A percentile compares a stretch with the other conserved stretches of the same genome.
phyloP scores from a whole-genome alignment of 2,888 invertebrate species.

The Altica lythri region DNA sequence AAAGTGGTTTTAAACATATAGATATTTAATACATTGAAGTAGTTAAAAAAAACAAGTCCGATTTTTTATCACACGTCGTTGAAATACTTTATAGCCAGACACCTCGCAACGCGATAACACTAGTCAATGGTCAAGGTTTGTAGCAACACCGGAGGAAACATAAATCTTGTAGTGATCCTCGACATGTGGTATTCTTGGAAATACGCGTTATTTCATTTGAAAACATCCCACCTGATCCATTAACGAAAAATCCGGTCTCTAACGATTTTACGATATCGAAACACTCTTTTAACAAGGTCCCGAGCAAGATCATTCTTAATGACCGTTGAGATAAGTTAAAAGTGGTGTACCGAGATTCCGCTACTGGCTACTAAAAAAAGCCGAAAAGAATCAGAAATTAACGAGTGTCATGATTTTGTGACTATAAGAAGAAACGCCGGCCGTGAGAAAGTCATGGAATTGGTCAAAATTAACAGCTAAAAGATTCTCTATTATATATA shows the following conservation, averaged over 20 bases:
- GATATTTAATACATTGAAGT: too few relatives aligned
- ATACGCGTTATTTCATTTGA: conserved; percentile 46
- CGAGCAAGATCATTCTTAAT: conserved; percentile 54
- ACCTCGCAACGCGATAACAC: conserved; percentile 18
- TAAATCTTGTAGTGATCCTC: conserved; percentile 37
- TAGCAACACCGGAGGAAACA: conserved; percentile 34
- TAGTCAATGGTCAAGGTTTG: conserved; percentile 25
- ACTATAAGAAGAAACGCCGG: too few relatives aligned
- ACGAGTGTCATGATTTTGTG: too few relatives aligned
- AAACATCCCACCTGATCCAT: conserved; percentile 49
- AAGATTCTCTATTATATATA: too few relatives aligned
- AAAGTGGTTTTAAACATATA: too few relatives aligned
- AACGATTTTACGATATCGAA: conserved; percentile 49
- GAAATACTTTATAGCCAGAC: conserved; percentile 24
- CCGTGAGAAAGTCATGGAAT: too few relatives aligned
- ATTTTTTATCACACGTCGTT: conserved; percentile 1
- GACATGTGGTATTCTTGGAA: conserved; percentile 44
- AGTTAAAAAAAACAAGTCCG: conserved; percentile 14
- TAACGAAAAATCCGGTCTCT: conserved; percentile 50
- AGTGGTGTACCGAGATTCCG: conserved; percentile 57
- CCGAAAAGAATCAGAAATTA: conserved; percentile 42
- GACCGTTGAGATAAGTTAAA: conserved; percentile 48
- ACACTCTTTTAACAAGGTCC: conserved; percentile 50
- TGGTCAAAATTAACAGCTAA: too few relatives aligned
- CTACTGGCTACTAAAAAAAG: conserved; percentile 52